Evolutionary conservation across 1,140 invertebrate genomes (phyloP), one percentile per base, ranked within the genome.

Genomic region (Forficula auricularia): DNA sequence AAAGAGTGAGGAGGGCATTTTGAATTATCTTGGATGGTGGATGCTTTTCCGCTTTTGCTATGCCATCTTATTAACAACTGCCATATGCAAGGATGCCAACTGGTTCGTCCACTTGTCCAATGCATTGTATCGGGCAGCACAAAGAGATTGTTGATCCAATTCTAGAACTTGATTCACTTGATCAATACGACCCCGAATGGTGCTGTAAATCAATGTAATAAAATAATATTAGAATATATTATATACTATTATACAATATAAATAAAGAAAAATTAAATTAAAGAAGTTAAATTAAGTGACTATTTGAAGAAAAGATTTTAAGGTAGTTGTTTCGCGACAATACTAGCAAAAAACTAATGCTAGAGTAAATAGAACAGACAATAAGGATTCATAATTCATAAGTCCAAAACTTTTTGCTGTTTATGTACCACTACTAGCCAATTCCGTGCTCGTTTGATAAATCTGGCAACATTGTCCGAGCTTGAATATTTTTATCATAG

Each of bases 91-190:
- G 36, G 78, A 78, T 45, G 79, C 72, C 36, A 97, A 67, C 65
- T 96, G 91, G 57, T 77, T 77, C 36, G 88, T 89, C 91, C 91
- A 97, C 67, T 92, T 94, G 62, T 98, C 90, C 50, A 97, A 70
- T 15, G 91, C 90, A 60, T 74, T 79, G 62, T 96, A 96, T 45
- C 87, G 72, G 6, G 85, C 80, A 31, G 81, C 80, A 53, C 80
- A 86, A 40, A 79, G 69, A 22, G 78, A 78, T 55, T 84, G 77
- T 55, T 79, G 74, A 54, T 85, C 77, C 52, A 97, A 63, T 61
- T 94, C 86, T 43, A 98, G 65, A 35, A 97, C 90, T 60, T 92
- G 84, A 64, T 95, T 91, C 31, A 95, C 77, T 70, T 96, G 90
- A 69, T 98, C 92, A 55, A 98, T 98, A 50, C 90, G 74, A 7